A percentile compares a stretch with the other conserved stretches of the same genome.
Evolutionary conservation across 2,113 vertebrate species (phyloP).

Genomic region (Oriolus oriolus): DNA sequence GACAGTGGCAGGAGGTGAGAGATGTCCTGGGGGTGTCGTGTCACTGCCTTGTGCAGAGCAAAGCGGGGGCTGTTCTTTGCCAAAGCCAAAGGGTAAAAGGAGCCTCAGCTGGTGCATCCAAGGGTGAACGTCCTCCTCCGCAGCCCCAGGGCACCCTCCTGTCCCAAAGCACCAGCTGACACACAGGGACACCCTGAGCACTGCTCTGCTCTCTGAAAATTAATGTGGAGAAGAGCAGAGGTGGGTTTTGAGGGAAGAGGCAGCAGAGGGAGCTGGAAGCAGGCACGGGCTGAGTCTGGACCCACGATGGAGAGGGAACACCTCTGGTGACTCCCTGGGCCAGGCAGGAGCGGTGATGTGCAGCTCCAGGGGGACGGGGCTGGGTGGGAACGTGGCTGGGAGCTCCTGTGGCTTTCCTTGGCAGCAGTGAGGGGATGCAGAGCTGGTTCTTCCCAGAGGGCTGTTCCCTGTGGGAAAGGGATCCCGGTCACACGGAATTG

Average conservation of each 20-base stretch:
- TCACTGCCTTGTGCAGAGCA: neutral
- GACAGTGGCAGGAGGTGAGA: neutral
- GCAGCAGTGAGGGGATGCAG: neutral
- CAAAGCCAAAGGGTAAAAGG: accelerated
- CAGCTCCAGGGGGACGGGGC: neutral
- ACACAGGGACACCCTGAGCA: accelerated
- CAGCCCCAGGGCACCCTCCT: neutral
- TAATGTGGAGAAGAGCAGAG: accelerated
- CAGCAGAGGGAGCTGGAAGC: neutral
- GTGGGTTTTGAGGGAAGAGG: neutral
- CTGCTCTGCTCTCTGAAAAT: neutral
- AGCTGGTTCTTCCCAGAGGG: neutral
- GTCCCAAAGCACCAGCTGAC: neutral
- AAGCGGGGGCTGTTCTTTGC: neutral
- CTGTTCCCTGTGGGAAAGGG: neutral
- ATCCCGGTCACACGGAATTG: neutral
- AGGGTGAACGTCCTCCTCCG: neutral
- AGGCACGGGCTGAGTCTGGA: neutral
- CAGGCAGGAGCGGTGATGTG: accelerated
- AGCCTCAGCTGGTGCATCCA: neutral
- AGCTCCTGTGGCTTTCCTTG: neutral
- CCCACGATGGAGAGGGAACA: accelerated
- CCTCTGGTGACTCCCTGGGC: neutral
- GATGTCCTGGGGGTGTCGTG: neutral
- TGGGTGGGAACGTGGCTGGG: neutral